Evolutionary conservation across 1,140 invertebrate species (phyloP), one percentile per base, ranked within the genome.

Genomic region (Ips typographus): DNA sequence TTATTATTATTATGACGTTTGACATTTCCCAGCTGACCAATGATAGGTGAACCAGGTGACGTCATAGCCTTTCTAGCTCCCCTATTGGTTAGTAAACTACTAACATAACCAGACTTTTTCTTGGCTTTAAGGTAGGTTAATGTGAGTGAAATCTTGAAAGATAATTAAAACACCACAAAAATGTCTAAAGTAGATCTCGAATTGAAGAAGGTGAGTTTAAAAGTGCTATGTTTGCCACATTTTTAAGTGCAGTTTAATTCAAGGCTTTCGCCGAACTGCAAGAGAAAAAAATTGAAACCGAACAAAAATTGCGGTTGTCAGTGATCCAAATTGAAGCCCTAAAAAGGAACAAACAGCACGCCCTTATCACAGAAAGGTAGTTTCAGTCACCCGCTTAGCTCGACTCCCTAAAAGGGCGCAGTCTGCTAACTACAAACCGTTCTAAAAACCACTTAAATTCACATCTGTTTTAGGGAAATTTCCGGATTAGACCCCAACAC

Each of bases 231-330:
- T 40, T 7, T 62, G 22, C 36, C 62, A 59, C 37, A 36, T 65
- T 61, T 72, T 57, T 62, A 3, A 7, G 56, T 8, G 61, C 52
- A 36, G 44, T 47, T 58, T 47, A 65, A 44, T 75, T 74, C 65
- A 56, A 94, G 85, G 93, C 93, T 5, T 95, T 96, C 78, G 79
- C 85, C 39, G 92, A 95, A 73, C 81, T 95, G 44, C 93, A 95
- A 77, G 83, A 86, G n/a, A 94, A 94, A 82, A 88, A 92, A 85
- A 82, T 92, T 1, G 89, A 90, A 71, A 93, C 92, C 1, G 87
- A 84, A 63, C 90, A 94, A 77, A 93, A 93, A 80, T 81, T 94
- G 51, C 89, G 90, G 78, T 76, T 93, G 47, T 87, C 91, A 5
- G 92, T 94, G 80, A 79, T 89, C 2, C 91, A 95, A 83, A 91